These are phyloP conservation scores for Panzeria rudis DNA, from an alignment of 2,888 invertebrate genomes.

Conservation along the genomic window DNA sequence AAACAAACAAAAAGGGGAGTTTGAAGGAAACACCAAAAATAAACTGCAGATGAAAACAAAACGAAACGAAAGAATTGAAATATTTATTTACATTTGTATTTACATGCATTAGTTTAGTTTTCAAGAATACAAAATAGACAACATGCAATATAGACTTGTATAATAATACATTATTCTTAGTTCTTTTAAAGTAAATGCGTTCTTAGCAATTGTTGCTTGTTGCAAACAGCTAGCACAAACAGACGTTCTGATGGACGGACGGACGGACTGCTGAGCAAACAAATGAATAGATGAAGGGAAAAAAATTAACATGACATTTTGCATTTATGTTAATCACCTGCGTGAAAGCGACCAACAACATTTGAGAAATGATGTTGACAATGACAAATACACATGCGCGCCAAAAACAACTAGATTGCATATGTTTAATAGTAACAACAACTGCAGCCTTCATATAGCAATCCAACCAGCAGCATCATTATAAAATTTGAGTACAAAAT, in stretches of 20 bases:
- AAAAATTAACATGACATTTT: constrained; percentile 75
- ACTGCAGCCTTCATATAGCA: constrained; percentile 33
- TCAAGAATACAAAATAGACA: constrained; percentile 71
- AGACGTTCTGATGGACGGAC: constrained; percentile 5
- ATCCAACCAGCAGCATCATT: constrained; percentile 54
- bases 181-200: constrained; percentile 24
- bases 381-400: constrained; percentile 83
- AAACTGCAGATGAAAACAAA: constrained; percentile 25
- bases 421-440: constrained; percentile 69
- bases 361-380: constrained; percentile 82
- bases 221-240: constrained; percentile 34
- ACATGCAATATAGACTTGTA: constrained; percentile 49
- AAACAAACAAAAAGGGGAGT: constrained; percentile 52
- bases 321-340: constrained; percentile 83
- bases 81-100: constrained; percentile 70
- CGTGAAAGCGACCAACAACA: constrained; percentile 81
- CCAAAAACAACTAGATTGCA: constrained; percentile 72
- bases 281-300: constrained; percentile 58
- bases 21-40: constrained; percentile 43
- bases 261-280: constrained; percentile 23
- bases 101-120: constrained; percentile 71
- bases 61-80: constrained; percentile 45
- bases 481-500: constrained; percentile 49
- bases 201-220: constrained; percentile 34
- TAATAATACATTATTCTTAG: constrained; percentile 42